These are phyloP conservation scores for Sceliomorpha sp. DNA, from an alignment of 2,888 invertebrate genomes.

Conservation along the genomic window DNA sequence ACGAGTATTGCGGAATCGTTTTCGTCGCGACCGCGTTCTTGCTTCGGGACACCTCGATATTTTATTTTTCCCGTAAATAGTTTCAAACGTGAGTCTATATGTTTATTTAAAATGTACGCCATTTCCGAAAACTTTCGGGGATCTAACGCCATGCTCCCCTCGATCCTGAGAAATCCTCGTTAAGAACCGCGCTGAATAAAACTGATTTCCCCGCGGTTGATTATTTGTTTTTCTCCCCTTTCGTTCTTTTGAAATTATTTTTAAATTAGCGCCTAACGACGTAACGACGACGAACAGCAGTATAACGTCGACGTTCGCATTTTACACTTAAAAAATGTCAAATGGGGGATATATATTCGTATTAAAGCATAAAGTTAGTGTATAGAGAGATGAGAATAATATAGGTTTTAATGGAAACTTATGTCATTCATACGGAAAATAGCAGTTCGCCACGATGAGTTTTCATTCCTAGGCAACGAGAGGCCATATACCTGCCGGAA, in stretches of 20 bases:
- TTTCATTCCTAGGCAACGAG: conserved; percentile 17
- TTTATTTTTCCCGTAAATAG: conserved; percentile 25
- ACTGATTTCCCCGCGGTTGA: too few relatives aligned
- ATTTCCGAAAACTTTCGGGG: neutral
- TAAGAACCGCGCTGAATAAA: too few relatives aligned
- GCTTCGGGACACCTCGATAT: conserved; percentile 14
- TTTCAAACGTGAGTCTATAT: conserved; percentile 5
- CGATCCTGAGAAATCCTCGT: too few relatives aligned
- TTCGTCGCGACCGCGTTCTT: conserved; percentile 14
- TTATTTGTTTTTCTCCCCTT: neutral
- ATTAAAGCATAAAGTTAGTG: conserved; percentile 6
- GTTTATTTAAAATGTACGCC: conserved; percentile 7
- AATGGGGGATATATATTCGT: neutral
- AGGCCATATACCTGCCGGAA: conserved; percentile 16
- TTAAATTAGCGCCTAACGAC: too few relatives aligned
- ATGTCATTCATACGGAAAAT: conserved; percentile 17
- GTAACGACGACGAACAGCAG: too few relatives aligned
- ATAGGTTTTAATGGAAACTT: conserved; percentile 11
- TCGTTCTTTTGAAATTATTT: neutral
- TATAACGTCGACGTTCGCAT: too few relatives aligned
- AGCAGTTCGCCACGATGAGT: conserved; percentile 15
- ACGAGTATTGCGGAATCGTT: conserved; percentile 25
- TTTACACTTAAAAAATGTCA: conserved; percentile 1
- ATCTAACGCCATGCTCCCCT: neutral
- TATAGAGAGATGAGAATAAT: conserved; percentile 18